Percentiles rank a stretch among this genome's conserved stretches.
Conservation (phyloP, 1,140 invertebrate species). For the Neomicropteryx cornuta region DNA sequence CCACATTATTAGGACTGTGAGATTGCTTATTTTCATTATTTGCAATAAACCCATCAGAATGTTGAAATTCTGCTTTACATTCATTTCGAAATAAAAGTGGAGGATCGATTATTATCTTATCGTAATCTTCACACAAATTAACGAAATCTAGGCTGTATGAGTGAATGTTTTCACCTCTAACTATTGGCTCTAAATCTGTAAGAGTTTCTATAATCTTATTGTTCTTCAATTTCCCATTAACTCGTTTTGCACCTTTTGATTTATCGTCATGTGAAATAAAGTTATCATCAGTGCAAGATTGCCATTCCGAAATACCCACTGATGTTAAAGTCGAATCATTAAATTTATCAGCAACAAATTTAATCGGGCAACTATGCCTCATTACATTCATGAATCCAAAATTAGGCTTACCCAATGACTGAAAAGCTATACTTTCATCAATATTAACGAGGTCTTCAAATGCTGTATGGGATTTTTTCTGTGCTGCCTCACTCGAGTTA, state of each 20-base stretch:
- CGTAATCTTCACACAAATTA: too few relatives aligned
- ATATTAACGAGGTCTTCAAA: conserved; percentile 54
- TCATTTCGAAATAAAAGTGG: conserved; percentile 42
- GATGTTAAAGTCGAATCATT: conserved; percentile 38
- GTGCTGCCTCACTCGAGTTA: conserved; percentile 41
- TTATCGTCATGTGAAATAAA: too few relatives aligned
- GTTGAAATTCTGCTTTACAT: too few relatives aligned
- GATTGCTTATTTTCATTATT: neutral
- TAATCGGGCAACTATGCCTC: conserved; percentile 35
- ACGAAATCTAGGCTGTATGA: too few relatives aligned
- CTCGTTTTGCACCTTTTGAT: too few relatives aligned
- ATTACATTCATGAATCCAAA: conserved; percentile 7
- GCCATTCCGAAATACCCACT: conserved; percentile 40
- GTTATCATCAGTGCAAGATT: conserved; percentile 27
- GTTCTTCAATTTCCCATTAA: too few relatives aligned
- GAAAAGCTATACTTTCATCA: conserved; percentile 41
- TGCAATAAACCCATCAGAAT: too few relatives aligned
- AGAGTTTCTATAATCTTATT: too few relatives aligned
- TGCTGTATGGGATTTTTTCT: conserved; percentile 39
- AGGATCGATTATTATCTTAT: conserved; percentile 39
- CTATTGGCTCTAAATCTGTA: too few relatives aligned
- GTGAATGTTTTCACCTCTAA: too few relatives aligned
- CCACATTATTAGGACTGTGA: neutral
- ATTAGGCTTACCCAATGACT: conserved; percentile 20
- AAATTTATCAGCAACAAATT: conserved; percentile 44